phyloP scores from a whole-genome alignment of 2,888 invertebrate species.

The Leuctra nigra region DNA sequence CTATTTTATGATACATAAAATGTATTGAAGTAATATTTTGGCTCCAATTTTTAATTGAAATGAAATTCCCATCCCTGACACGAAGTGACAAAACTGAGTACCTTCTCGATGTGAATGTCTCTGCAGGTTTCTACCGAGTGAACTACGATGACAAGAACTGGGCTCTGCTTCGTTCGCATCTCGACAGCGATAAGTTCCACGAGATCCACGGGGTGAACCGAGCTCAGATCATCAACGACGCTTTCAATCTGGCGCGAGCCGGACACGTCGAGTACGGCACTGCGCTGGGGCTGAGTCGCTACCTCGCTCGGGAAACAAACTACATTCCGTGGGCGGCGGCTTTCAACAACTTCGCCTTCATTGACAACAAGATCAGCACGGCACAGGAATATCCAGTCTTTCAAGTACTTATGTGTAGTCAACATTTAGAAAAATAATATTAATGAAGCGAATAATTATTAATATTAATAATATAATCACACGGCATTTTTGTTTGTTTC shows the following conservation, averaged over 20 bases:
- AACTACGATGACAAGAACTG: slow-evolving; percentile 67
- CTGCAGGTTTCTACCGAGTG: slow-evolving; percentile 58
- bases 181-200: slow-evolving; percentile 42
- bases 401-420: slow-evolving; percentile 3
- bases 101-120: no score
- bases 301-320: slow-evolving; percentile 58
- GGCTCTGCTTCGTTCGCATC: slow-evolving; percentile 56
- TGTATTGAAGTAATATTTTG: no score
- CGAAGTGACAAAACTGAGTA: no score
- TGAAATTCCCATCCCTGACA: no score
- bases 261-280: slow-evolving; percentile 51
- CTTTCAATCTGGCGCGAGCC: slow-evolving; percentile 65
- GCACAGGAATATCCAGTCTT: slow-evolving; percentile 6
- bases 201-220: slow-evolving; percentile 59
- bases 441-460: no score
- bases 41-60: no score
- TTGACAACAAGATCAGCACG: slow-evolving; percentile 31
- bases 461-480: no score
- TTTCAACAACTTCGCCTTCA: slow-evolving; percentile 40
- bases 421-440: no score
- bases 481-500: no score
- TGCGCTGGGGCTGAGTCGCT: slow-evolving; percentile 60
- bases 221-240: slow-evolving; percentile 77
- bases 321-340: slow-evolving; percentile 78
- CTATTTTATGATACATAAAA: no score